Evolutionary conservation across 2,113 vertebrate genomes (phyloP).

Genomic region (Isichthys henryi): DNA sequence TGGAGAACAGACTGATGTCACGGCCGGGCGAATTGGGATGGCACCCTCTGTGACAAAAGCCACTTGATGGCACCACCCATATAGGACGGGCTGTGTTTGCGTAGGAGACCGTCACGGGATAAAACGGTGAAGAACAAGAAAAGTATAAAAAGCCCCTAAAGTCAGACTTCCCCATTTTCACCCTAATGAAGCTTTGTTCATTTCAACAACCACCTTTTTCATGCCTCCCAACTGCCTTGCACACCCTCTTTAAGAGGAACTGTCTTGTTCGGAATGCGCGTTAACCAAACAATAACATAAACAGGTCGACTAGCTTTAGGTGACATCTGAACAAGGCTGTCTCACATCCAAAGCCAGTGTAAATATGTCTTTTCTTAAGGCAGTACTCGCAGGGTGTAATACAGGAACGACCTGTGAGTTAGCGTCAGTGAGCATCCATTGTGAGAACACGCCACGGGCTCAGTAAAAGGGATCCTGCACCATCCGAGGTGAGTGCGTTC

Average conservation of each 20-base stretch:
- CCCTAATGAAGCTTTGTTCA: background rate
- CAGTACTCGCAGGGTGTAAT: background rate
- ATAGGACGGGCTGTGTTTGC: background rate
- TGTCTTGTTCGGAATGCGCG: background rate
- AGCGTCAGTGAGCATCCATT: background rate
- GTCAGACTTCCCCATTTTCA: slow-evolving; percentile 1
- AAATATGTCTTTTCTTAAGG: background rate
- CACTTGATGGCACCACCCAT: background rate
- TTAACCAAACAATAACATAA: background rate
- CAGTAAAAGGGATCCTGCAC: background rate
- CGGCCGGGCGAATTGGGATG: background rate
- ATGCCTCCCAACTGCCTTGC: background rate
- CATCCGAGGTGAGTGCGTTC: background rate
- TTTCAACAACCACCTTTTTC: background rate
- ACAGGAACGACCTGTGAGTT: background rate
- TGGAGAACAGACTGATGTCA: background rate
- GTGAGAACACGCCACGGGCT: background rate
- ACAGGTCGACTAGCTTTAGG: background rate
- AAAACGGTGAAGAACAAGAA: background rate
- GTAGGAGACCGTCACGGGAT: background rate
- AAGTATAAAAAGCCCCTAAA: background rate
- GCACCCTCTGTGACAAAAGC: background rate
- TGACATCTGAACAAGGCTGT: background rate
- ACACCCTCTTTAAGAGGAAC: background rate
- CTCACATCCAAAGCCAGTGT: background rate